Evolutionary conservation across 53 echinoderm and acorn worm species (phyloP).

Genomic region (Antedon mediterranea): DNA sequence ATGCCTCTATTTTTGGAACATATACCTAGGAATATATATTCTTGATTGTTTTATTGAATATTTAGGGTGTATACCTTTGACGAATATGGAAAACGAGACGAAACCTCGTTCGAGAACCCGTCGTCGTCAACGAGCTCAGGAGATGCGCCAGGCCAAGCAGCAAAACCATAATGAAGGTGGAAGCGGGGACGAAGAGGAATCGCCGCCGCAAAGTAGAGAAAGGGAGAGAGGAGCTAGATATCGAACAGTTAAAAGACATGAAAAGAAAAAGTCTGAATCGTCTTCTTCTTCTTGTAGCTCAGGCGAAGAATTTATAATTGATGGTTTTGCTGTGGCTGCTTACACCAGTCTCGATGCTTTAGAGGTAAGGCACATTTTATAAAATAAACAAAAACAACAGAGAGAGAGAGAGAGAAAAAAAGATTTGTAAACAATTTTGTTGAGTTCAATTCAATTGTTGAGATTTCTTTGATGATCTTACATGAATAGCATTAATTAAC

Average conservation of each 20-base stretch:
- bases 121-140: background rate
- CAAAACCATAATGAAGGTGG: background rate
- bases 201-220: background rate
- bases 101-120: background rate
- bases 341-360: background rate
- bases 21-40: background rate
- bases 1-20: background rate
- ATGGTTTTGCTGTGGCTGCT: background rate
- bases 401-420: too few relatives aligned
- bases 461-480: too few relatives aligned
- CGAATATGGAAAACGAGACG: background rate
- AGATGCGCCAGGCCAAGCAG: background rate
- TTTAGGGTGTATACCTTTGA: background rate
- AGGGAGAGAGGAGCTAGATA: background rate
- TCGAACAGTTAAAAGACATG: background rate
- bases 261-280: background rate
- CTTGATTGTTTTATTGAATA: background rate
- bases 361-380: background rate
- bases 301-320: background rate
- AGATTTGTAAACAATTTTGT: too few relatives aligned
- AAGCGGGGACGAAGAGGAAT: slow-evolving; percentile 1
- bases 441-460: too few relatives aligned
- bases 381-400: too few relatives aligned
- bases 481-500: too few relatives aligned
- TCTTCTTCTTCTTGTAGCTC: background rate